A percentile compares a stretch with the other conserved stretches of the same genome.
Conservation (phyloP, 2,888 invertebrate genomes). For the Nasonovia ribisnigri region DNA sequence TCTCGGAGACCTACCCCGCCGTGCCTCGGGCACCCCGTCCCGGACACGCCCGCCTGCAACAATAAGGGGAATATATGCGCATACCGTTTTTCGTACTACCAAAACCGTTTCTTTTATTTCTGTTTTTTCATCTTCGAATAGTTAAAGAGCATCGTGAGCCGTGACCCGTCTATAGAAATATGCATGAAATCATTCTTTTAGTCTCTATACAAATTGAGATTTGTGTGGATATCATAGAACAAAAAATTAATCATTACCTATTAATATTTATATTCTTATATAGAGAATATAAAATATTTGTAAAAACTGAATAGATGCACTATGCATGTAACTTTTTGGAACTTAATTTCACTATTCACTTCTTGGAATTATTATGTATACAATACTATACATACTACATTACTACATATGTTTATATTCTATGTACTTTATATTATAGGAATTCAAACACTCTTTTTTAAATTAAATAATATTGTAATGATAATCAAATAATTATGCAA, state of each 20-base stretch:
- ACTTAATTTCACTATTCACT: neutral
- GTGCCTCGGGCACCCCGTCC: neutral
- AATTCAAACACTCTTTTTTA: neutral
- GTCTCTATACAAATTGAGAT: neutral
- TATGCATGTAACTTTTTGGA: neutral
- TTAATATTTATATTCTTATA: neutral
- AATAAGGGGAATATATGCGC: constrained; percentile 28
- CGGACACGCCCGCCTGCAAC: constrained; percentile 41
- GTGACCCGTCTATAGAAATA: neutral
- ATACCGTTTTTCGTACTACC: constrained; percentile 26
- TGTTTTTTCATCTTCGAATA: neutral
- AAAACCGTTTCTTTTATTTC: constrained; percentile 31
- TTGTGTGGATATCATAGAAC: neutral
- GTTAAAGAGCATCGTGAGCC: neutral
- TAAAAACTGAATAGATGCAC: neutral
- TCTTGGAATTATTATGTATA: neutral
- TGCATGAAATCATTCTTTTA: neutral
- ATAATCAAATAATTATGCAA: neutral
- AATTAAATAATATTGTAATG: neutral
- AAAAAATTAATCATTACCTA: neutral
- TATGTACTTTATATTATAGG: too few species aligned
- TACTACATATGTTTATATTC: too few species aligned
- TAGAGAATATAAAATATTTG: neutral
- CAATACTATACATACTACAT: too few species aligned
- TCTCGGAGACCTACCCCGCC: constrained; percentile 41